Percentiles rank a stretch among this genome's conserved stretches.
phyloP scores from a whole-genome alignment of 2,113 vertebrate genomes.

The Riparia riparia region DNA sequence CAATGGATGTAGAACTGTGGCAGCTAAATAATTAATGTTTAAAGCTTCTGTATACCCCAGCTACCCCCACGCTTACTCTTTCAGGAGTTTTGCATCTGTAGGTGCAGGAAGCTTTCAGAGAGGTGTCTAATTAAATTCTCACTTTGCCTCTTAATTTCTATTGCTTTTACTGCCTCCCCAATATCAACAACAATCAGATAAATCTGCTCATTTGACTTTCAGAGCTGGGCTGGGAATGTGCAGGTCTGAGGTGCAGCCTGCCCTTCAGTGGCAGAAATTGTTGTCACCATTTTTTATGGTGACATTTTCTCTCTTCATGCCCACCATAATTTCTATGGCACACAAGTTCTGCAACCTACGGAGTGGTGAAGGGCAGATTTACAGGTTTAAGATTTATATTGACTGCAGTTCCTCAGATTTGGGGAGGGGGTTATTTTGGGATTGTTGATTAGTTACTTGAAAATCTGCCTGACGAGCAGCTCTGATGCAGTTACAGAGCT shows the following conservation, averaged over 20 bases:
- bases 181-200: not conserved
- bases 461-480: not conserved
- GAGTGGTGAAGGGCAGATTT: not conserved
- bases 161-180: not conserved
- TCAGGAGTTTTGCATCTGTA: not conserved
- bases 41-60: not conserved
- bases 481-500: not conserved
- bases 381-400: not conserved
- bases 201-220: constrained; percentile 1
- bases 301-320: not conserved
- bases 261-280: not conserved
- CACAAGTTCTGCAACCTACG: not conserved
- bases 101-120: not conserved
- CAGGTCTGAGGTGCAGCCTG: not conserved
- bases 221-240: not conserved
- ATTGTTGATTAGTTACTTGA: not conserved
- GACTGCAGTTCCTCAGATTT: not conserved
- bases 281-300: not conserved
- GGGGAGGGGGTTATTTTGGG: not conserved
- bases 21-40: not conserved
- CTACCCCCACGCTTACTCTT: not conserved
- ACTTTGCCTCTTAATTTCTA: not conserved
- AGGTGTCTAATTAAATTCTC: not conserved
- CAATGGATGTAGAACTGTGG: not conserved
- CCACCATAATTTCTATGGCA: not conserved